Conservation (phyloP, 2,797 vertebrate species). For the Gymnoscopelus braueri region DNA sequence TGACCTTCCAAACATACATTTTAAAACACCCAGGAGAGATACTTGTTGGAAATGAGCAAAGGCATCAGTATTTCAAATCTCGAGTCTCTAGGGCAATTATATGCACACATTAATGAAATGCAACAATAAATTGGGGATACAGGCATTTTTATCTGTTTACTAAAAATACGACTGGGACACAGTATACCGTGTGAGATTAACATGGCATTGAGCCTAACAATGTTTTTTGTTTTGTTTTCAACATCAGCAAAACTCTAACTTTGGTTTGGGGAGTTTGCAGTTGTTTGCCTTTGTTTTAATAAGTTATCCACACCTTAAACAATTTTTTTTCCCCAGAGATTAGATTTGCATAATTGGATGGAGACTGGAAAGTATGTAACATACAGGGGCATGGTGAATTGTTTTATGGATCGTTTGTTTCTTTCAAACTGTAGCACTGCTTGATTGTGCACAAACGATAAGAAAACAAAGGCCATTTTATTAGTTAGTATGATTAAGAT, state of each 20-base stretch:
- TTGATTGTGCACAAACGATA: not conserved
- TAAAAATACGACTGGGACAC: not conserved
- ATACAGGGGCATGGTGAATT: not conserved
- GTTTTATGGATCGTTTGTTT: not conserved
- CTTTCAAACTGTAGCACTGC: not conserved
- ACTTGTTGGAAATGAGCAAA: not conserved
- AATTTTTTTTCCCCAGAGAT: not conserved
- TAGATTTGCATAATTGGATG: not conserved
- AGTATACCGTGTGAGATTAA: not conserved
- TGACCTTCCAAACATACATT: slow-evolving; percentile 32
- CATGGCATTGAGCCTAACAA: not conserved
- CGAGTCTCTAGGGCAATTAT: slow-evolving; percentile 6
- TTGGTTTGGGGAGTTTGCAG: not conserved
- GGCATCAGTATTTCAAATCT: slow-evolving; percentile 20
- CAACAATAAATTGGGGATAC: not conserved
- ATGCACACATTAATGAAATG: slow-evolving; percentile 4
- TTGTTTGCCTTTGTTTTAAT: not conserved
- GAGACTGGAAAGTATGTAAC: not conserved
- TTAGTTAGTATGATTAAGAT: not conserved
- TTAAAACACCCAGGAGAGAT: slow-evolving; percentile 1
- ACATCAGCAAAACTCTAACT: slow-evolving; percentile 10
- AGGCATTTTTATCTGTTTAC: not conserved
- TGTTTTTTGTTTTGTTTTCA: not conserved
- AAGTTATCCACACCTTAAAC: not conserved
- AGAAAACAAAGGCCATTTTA: not conserved